Percentiles rank a stretch among this genome's conserved stretches.
Conservation (phyloP, 2,888 invertebrate species). For the Alloscopus bannaensis region DNA sequence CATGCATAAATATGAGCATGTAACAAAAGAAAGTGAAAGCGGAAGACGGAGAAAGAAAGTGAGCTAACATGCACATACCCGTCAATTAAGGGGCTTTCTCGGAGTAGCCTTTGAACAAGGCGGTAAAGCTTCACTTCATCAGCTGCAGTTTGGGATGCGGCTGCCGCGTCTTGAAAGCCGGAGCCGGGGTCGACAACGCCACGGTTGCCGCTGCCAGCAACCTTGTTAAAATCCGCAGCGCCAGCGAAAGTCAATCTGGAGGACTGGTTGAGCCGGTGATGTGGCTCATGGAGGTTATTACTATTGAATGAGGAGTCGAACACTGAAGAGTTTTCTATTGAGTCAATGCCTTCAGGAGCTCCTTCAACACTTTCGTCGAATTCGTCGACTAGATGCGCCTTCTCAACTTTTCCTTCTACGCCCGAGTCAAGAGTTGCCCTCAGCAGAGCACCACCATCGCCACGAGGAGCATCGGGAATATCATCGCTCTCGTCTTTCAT, state of each 20-base stretch:
- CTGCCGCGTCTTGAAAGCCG: neutral
- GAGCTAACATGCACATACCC: conserved; percentile 67
- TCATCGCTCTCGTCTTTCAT: conserved; percentile 20
- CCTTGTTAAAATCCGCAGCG: conserved; percentile 44
- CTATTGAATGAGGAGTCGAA: conserved; percentile 21
- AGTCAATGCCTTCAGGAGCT: conserved; percentile 57
- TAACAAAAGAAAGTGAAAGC: conserved; percentile 4
- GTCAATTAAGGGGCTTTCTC: conserved; percentile 72
- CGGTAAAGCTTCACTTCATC: conserved; percentile 68
- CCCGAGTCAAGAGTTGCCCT: neutral
- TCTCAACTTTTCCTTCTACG: neutral
- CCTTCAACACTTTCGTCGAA: conserved; percentile 41
- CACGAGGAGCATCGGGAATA: neutral
- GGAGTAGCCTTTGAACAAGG: conserved; percentile 65
- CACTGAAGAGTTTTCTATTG: conserved; percentile 43
- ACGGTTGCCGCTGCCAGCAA: neutral
- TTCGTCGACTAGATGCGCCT: neutral
- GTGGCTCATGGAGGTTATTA: conserved; percentile 33
- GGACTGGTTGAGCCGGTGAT: conserved; percentile 38
- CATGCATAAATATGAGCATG: conserved; percentile 60
- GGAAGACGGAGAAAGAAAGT: conserved; percentile 9
- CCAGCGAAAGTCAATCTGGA: conserved; percentile 57
- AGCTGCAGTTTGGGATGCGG: conserved; percentile 26
- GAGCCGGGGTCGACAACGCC: neutral
- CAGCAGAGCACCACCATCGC: conserved; percentile 4